Percentiles rank a stretch among this genome's conserved stretches.
Conservation (phyloP, 2,888 invertebrate species). For the Lasioglossum vierecki region DNA sequence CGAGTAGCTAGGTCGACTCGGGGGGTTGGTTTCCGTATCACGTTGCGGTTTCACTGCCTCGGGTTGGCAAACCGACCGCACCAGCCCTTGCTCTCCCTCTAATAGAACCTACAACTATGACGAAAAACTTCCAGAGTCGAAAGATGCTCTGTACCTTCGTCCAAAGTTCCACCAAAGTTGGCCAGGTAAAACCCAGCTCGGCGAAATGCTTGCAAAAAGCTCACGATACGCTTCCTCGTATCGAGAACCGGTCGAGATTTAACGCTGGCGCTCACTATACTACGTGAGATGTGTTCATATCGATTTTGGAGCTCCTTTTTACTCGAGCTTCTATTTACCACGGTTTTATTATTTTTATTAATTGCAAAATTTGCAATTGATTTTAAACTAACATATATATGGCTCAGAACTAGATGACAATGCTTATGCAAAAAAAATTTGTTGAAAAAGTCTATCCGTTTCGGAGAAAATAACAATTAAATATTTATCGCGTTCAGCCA, state of each 20-base stretch:
- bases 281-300: not conserved
- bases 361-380: too few species aligned
- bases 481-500: too few species aligned
- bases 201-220: not conserved
- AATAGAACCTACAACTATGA: conserved; percentile 26
- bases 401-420: too few species aligned
- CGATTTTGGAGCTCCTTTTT: not conserved
- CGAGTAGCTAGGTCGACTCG: conserved; percentile 37
- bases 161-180: not conserved
- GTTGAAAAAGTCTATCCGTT: too few species aligned
- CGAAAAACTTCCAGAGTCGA: conserved; percentile 3
- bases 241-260: conserved; percentile 12
- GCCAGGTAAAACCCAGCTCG: not conserved
- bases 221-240: not conserved
- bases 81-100: not conserved
- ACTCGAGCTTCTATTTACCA: not conserved
- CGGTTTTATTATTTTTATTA: too few species aligned
- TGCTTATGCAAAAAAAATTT: too few species aligned
- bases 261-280: not conserved
- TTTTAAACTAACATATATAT: too few species aligned
- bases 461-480: too few species aligned
- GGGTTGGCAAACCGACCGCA: not conserved
- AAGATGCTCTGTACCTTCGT: not conserved
- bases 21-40: conserved; percentile 33
- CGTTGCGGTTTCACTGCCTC: conserved; percentile 29